These are phyloP conservation scores for Timema podura DNA, from an alignment of 2,888 invertebrate genomes.

Conservation along the genomic window DNA sequence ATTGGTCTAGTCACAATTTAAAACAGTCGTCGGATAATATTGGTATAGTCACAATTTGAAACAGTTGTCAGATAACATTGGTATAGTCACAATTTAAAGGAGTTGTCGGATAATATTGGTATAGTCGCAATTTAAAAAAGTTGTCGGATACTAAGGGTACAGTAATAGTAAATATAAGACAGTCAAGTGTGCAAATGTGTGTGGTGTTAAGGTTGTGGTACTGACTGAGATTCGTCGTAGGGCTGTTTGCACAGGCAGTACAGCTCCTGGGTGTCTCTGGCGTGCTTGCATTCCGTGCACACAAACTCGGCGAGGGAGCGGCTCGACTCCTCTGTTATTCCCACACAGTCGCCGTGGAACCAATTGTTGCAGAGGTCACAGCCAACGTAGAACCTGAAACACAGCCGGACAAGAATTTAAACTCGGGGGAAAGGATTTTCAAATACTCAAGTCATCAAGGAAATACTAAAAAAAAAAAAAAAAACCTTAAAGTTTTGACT, in stretches of 20 bases:
- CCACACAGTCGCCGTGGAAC: conserved; percentile 98
- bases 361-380: conserved; percentile 97
- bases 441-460: no score
- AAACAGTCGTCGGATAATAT: no score
- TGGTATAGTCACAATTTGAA: no score
- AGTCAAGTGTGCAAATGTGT: no score
- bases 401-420: conserved; percentile 11
- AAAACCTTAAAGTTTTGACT: background rate
- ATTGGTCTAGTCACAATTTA: no score
- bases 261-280: conserved; percentile 83
- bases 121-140: no score
- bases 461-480: background rate
- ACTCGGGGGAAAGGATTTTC: no score
- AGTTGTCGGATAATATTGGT: no score
- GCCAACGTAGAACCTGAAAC: conserved; percentile 85
- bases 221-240: conserved; percentile 95
- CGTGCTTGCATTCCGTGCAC: conserved; percentile 80
- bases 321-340: conserved; percentile 87
- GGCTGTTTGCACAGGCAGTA: conserved; percentile 96
- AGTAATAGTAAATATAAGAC: no score
- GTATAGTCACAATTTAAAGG: no score
- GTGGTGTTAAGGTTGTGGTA: conserved; percentile 33
- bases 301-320: conserved; percentile 86
- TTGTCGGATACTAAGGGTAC: no score
- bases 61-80: no score